phyloP scores from a whole-genome alignment of 1,140 invertebrate genomes.

The Chrysopa pallens region DNA sequence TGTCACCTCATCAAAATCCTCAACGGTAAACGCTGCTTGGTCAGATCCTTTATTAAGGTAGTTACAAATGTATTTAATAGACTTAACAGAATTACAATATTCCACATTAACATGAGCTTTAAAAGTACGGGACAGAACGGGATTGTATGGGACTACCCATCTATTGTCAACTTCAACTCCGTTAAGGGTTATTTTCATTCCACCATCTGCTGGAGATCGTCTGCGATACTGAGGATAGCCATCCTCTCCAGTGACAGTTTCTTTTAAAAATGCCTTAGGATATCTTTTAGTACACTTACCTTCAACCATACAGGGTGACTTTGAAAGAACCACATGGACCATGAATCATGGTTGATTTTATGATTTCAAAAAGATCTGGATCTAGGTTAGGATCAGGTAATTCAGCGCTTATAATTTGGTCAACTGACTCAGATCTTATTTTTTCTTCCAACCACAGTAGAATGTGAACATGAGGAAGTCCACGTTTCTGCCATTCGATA shows the following conservation, averaged over 20 bases:
- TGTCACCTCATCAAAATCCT: too few species aligned
- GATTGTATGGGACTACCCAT: conserved; percentile 32
- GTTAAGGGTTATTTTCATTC: neutral
- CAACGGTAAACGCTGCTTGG: conserved; percentile 16
- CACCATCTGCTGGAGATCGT: conserved; percentile 9
- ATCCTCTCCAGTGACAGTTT: conserved; percentile 17
- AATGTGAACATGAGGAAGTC: conserved; percentile 25
- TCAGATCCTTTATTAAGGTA: conserved; percentile 25
- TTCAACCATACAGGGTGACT: conserved; percentile 27
- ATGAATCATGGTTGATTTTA: conserved; percentile 22
- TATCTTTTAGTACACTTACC: conserved; percentile 25
- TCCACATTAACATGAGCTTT: conserved; percentile 30
- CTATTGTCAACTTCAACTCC: conserved; percentile 22
- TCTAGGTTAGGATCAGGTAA: conserved; percentile 25
- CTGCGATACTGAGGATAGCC: conserved; percentile 23
- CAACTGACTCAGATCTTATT: conserved; percentile 20
- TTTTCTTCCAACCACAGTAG: conserved; percentile 22
- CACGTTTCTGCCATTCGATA: conserved; percentile 30
- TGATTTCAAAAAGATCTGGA: conserved; percentile 17
- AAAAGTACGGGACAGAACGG: conserved; percentile 25
- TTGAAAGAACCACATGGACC: conserved; percentile 10
- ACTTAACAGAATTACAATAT: conserved; percentile 26
- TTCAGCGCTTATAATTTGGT: conserved; percentile 29
- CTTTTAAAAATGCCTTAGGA: conserved; percentile 15
- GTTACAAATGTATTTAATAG: conserved; percentile 29